phyloP scores from a whole-genome alignment of 2,113 vertebrate species.

The Toxotes chatareus region DNA sequence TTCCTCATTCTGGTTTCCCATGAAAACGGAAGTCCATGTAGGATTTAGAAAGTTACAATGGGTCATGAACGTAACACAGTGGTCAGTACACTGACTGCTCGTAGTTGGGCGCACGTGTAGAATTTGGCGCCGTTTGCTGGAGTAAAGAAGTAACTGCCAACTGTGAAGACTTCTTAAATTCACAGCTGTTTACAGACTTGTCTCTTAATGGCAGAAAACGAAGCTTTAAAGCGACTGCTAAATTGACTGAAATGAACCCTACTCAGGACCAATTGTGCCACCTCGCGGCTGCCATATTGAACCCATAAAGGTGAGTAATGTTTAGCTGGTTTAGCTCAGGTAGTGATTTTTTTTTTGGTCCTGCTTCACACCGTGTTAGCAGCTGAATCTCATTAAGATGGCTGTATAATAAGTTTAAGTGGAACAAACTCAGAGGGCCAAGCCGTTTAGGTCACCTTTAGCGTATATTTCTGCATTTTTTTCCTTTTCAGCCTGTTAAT shows the following conservation, averaged over 20 bases:
- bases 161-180: neutral
- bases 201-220: neutral
- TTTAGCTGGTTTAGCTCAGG: no score
- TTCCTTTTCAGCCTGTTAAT: neutral
- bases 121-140: conserved; percentile 61
- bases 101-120: neutral
- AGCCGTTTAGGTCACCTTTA: no score
- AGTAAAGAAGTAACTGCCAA: neutral
- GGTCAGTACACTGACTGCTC: rapidly evolving
- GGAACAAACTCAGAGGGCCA: no score
- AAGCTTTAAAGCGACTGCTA: neutral
- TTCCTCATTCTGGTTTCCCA: neutral
- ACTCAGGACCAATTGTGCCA: neutral
- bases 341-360: no score
- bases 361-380: no score
- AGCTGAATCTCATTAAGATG: no score
- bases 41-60: neutral
- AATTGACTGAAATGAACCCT: neutral
- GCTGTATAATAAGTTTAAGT: no score
- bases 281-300: neutral
- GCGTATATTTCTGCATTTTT: no score
- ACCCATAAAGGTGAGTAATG: conserved; percentile 13
- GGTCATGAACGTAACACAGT: conserved; percentile 23
- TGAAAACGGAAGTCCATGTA: neutral
- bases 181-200: no score